Base-by-base conservation (phyloP, 2,113 vertebrate species). In the Electrona antarctica region DNA sequence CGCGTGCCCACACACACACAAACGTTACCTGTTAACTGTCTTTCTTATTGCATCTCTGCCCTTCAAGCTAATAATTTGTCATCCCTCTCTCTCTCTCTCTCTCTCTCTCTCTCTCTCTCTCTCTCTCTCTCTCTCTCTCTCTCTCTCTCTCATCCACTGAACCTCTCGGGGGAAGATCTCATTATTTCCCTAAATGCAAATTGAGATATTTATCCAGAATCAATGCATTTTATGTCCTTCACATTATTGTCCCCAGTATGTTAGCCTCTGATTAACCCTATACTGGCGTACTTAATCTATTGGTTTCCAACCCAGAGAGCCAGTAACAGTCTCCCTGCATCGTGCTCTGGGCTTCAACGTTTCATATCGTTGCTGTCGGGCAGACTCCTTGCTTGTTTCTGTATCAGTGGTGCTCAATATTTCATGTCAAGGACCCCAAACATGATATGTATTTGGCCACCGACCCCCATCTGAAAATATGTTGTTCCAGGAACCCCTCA, bases 41-140 rank as follows among this genome's bases (percentile, higher is more conserved):
- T 72, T 61, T 80, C 62, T 77, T 74, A 66, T 60, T 76, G 56
- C 59, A 45, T 70, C 84, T 85, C 77, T 89, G n/a, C n/a, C 73
- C 84, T 82, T 77, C 75, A 84, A 81, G 77, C 77, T 88, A 78
- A 80, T 85, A 59, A 86, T 46, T 78, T 69, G 62, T 76, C 76
- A 67, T 58, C 57, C 56, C 70, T 74, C 61, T 13, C 13, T 62
- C 15, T 57, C 33, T 68, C 66, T 58, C 66, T 58, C 45, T 47
- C 8, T 55, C 51, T 70, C 71, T 68, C 64, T 59, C 71, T 64
- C 68, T 70, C 61, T 68, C 67, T 63, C 14, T 62, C 5, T 21
- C 59, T 60, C 11, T 52, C 15, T 55, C 41, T n/a, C 61, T 11
- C 55, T 68, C 45, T 64, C 59, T 78, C 46, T 78, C 49, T 28